Conservation (phyloP, 2,113 vertebrate species). For the Coryphaenoides rupestris region DNA sequence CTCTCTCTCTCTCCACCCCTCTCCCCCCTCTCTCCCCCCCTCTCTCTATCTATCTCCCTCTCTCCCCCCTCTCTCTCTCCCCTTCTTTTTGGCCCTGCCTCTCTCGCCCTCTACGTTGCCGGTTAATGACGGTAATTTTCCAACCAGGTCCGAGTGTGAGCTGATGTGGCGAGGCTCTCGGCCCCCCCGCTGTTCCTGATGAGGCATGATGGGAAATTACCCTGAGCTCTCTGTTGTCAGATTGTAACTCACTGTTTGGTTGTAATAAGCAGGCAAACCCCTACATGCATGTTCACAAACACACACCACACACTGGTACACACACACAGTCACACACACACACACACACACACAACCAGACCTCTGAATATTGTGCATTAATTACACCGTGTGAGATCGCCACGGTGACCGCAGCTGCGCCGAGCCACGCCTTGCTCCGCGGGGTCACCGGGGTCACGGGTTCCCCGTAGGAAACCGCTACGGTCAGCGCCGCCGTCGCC, state of each 20-base stretch:
- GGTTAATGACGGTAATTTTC: constrained; percentile 74
- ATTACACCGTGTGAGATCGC: constrained; percentile 69
- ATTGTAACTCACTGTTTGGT: constrained; percentile 72
- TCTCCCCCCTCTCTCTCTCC: constrained; percentile 50
- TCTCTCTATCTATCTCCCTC: constrained; percentile 14
- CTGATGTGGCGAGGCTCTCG: constrained; percentile 69
- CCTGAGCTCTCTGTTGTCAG: constrained; percentile 70
- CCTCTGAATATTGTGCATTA: constrained; percentile 65
- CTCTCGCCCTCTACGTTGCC: constrained; percentile 38
- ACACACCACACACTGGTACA: constrained; percentile 10
- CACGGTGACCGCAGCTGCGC: constrained; percentile 68
- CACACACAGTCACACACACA: constrained; percentile 27
- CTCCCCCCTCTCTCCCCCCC: constrained; percentile 16
- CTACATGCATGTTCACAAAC: constrained; percentile 32
- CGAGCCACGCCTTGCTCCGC: constrained; percentile 60
- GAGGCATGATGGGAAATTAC: constrained; percentile 76
- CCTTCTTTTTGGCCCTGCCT: constrained; percentile 34
- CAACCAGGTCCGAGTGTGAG: constrained; percentile 72
- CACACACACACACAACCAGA: constrained; percentile 5
- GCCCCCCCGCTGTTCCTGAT: constrained; percentile 69
- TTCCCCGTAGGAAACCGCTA: constrained; percentile 42
- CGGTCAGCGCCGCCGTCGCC: constrained; percentile 47
- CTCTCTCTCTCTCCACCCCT: constrained; percentile 21
- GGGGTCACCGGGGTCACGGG: constrained; percentile 64
- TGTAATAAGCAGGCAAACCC: constrained; percentile 70